Evolutionary conservation across 2,113 vertebrate species (phyloP).

Genomic region (Sinocyclocheilus anophthalmus): DNA sequence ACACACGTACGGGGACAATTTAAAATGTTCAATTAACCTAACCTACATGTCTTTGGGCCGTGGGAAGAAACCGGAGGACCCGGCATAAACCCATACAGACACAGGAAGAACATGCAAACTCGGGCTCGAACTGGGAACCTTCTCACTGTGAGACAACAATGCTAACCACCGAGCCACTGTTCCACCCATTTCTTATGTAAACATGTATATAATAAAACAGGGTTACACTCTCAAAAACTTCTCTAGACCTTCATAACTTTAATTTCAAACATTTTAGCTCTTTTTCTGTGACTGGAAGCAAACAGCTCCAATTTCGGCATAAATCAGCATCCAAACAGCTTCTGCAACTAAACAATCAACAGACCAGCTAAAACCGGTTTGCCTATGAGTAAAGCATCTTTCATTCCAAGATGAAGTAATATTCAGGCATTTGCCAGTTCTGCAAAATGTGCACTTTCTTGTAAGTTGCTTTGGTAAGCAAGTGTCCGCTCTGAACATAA

Average conservation of each 20-base stretch:
- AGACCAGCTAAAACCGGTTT: neutral
- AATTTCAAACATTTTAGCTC: neutral
- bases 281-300: neutral
- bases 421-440: neutral
- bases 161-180: no score
- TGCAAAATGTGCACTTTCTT: slow-evolving; percentile 18
- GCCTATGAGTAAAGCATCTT: neutral
- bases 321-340: neutral
- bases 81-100: no score
- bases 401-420: slow-evolving; percentile 15
- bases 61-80: no score
- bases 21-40: neutral
- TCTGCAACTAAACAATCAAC: slow-evolving; percentile 35
- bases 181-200: slow-evolving; percentile 16
- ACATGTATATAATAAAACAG: slow-evolving; percentile 34
- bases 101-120: no score
- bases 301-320: neutral
- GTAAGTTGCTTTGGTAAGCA: slow-evolving; percentile 28
- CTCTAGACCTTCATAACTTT: neutral
- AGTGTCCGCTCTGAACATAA: slow-evolving; percentile 9
- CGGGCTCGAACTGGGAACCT: no score
- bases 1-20: no score
- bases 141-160: no score
- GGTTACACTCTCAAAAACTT: slow-evolving; percentile 4
- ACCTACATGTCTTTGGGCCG: no score